Evolutionary conservation across 1,140 invertebrate genomes (phyloP).

Genomic region (Conus betulinus): DNA sequence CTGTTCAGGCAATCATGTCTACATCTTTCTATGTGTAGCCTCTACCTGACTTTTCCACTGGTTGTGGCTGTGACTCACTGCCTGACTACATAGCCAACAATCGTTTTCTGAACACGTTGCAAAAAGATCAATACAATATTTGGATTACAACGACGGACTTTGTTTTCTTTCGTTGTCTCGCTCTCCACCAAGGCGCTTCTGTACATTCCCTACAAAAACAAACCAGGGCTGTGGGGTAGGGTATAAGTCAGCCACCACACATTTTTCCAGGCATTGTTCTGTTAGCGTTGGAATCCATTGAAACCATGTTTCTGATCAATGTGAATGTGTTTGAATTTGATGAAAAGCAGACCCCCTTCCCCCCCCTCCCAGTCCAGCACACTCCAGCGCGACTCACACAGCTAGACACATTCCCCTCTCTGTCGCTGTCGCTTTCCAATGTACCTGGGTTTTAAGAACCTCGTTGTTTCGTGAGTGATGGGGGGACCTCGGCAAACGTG

Average conservation of each 20-base stretch:
- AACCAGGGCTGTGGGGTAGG: neutral
- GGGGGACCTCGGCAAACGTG: neutral
- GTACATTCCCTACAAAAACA: neutral
- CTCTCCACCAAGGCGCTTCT: neutral
- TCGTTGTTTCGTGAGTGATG: neutral
- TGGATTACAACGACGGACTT: neutral
- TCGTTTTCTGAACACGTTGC: neutral
- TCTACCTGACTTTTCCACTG: constrained; percentile 4
- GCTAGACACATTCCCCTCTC: neutral
- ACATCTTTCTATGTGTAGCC: neutral
- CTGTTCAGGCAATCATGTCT: neutral
- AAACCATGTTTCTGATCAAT: neutral
- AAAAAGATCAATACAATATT: neutral
- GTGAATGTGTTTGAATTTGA: constrained; percentile 19
- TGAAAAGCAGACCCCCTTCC: neutral
- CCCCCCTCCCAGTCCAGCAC: neutral
- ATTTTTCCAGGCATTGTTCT: neutral
- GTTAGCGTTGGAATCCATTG: neutral
- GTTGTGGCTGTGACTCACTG: neutral
- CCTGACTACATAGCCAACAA: neutral
- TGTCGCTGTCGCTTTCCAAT: neutral
- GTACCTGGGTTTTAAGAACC: neutral
- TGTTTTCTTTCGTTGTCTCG: neutral
- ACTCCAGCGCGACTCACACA: neutral
- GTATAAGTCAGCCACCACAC: too few relatives aligned